Conservation (phyloP, 2,113 vertebrate species). For the Leptocoma aspasia region DNA sequence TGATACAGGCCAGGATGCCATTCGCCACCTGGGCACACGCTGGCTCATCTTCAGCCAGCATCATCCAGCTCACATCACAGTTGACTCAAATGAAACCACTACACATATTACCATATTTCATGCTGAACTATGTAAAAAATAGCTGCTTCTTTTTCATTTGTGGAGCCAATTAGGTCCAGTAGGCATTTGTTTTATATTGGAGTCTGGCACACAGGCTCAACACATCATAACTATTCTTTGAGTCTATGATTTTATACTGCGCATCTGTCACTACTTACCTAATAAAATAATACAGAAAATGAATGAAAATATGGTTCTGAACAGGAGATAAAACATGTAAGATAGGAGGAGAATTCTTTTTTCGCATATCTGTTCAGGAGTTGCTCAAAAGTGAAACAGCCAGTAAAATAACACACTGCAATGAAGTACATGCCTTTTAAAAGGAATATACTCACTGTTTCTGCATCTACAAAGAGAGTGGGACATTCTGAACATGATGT, state of each 20-base stretch:
- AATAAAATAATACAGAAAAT: not conserved
- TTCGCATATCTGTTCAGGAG: not conserved
- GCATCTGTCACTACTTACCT: not conserved
- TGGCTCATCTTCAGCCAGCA: not conserved
- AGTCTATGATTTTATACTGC: not conserved
- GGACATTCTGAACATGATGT: constrained; percentile 95
- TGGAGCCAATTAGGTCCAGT: not conserved
- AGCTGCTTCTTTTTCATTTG: not conserved
- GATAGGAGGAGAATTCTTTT: not conserved
- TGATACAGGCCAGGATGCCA: not conserved
- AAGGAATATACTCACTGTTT: constrained; percentile 84
- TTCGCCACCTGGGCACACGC: not conserved
- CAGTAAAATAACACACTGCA: not conserved
- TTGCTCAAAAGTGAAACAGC: not conserved
- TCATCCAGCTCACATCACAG: not conserved
- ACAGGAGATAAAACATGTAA: not conserved
- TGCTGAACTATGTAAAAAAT: not conserved
- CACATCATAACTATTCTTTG: not conserved
- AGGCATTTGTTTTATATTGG: not conserved
- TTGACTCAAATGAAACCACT: not conserved
- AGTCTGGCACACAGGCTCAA: not conserved
- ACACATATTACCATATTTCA: not conserved
- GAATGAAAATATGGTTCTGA: not conserved
- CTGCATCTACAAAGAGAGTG: constrained; percentile 93
- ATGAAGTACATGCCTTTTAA: not conserved